phyloP scores from a whole-genome alignment of 2,888 invertebrate genomes.

The Halictus ligatus region DNA sequence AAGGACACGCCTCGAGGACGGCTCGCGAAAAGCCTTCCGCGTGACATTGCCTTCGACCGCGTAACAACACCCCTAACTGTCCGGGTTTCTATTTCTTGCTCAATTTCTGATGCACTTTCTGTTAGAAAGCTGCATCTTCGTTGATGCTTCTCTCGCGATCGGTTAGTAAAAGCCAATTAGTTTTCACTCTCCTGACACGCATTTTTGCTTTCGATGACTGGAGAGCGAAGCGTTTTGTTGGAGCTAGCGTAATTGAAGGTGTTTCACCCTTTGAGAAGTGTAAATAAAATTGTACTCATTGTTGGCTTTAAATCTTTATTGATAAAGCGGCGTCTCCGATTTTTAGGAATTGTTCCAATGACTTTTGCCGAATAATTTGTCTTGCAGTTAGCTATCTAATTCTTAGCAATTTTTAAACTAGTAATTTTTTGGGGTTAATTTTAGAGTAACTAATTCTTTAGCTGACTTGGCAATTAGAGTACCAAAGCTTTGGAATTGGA shows the following conservation, averaged over 20 bases:
- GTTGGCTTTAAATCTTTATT: background rate
- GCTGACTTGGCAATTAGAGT: too few species aligned
- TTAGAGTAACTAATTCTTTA: too few species aligned
- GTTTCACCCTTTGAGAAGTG: background rate
- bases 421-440: too few species aligned
- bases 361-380: background rate
- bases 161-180: background rate
- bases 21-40: slow-evolving; percentile 46
- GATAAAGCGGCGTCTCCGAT: background rate
- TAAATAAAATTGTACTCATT: background rate
- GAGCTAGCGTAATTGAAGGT: too few species aligned
- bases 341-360: background rate
- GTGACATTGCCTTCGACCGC: background rate
- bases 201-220: background rate
- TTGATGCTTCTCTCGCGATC: background rate
- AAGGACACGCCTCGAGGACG: background rate
- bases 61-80: background rate
- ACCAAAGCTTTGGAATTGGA: too few species aligned
- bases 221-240: background rate
- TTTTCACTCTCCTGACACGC: background rate
- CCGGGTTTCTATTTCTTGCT: background rate
- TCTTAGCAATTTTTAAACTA: too few species aligned
- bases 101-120: background rate
- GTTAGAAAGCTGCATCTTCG: background rate
- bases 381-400: background rate